Conservation (phyloP, 2,888 invertebrate genomes). For the Mimas tiliae region DNA sequence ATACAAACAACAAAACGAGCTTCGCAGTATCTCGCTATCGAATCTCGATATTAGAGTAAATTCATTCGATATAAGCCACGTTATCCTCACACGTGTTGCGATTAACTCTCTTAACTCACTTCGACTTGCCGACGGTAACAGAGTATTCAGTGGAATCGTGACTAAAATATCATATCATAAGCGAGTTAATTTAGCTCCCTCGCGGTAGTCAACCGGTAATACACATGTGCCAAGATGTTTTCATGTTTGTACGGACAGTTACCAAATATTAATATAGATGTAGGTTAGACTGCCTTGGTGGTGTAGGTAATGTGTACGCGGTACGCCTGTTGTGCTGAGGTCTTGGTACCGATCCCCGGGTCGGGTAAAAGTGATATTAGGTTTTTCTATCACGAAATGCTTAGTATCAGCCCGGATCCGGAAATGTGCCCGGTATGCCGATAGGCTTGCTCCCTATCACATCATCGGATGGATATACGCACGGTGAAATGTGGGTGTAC, state of each 20-base stretch:
- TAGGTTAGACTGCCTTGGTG: not conserved
- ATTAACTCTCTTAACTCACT: slow-evolving; percentile 66
- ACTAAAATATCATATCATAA: slow-evolving; percentile 46
- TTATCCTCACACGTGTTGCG: slow-evolving; percentile 65
- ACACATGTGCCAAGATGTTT: slow-evolving; percentile 27
- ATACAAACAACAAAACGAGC: slow-evolving; percentile 7
- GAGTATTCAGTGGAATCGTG: slow-evolving; percentile 43
- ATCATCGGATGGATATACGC: no score
- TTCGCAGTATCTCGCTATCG: slow-evolving; percentile 10
- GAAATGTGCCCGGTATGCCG: no score
- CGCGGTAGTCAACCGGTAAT: slow-evolving; percentile 11
- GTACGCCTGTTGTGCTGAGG: no score
- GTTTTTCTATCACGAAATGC: no score
- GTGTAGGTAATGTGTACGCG: no score
- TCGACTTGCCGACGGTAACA: slow-evolving; percentile 48
- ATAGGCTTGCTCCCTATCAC: no score
- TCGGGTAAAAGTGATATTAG: no score
- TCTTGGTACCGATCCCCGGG: no score
- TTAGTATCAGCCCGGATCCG: no score
- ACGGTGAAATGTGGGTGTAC: no score
- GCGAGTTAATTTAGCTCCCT: slow-evolving; percentile 39
- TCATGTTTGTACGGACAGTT: slow-evolving; percentile 27
- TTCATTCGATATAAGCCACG: slow-evolving; percentile 37
- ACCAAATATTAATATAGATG: not conserved
- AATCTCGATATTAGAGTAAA: slow-evolving; percentile 19